Base-by-base conservation (phyloP, 2,888 invertebrate genomes). In the Caenorhabditis sp. region DNA sequence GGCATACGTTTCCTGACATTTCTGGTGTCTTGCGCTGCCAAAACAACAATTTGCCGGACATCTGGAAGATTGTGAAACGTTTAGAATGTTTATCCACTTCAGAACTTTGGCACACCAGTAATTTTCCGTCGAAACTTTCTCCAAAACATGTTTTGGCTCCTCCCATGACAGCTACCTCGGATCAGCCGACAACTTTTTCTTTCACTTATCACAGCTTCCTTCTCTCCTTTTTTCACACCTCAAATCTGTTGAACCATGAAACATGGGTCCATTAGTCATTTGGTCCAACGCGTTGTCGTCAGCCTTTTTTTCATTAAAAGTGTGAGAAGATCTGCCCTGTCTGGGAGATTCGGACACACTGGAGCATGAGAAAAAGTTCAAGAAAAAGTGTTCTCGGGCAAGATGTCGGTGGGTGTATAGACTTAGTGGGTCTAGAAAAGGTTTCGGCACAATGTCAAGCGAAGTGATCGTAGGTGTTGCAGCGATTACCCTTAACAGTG, bases 1-100 rank as follows among this genome's bases (percentile, higher is more conserved):
- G n/a, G n/a, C n/a, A n/a, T n/a, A n/a, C n/a, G n/a, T 60, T 40
- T n/a, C 20, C 32, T 32, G 44, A 20, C 24, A 61, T 44, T 44
- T 24, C 40, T 44, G 44, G 15, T 44, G 40, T 44, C 26, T 44
- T 9, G 40, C 40, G 40, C 40, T 32, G 40, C 13, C 13, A 15
- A 13, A 13, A 3, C 40, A 15, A 5, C 13, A 3, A 9, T 40
- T 40, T 13, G 15, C 9, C 40, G 9, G 13, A 40, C 40, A 40
- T 40, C 40, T 9, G 40, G 40, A 40, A 40, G 40, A 40, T 40
- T 40, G 3, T 15, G 13, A 40, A 15, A 40, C 11, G 15, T 40
- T 40, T 15, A 40, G 15, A 5, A 9, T 40, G 40, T 40, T 40
- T 40, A 9, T 13, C 40, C 5, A 32, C 9, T 32, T n/a, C n/a